Conservation (phyloP, 2,888 invertebrate genomes). For the Cremastinae sp. region DNA sequence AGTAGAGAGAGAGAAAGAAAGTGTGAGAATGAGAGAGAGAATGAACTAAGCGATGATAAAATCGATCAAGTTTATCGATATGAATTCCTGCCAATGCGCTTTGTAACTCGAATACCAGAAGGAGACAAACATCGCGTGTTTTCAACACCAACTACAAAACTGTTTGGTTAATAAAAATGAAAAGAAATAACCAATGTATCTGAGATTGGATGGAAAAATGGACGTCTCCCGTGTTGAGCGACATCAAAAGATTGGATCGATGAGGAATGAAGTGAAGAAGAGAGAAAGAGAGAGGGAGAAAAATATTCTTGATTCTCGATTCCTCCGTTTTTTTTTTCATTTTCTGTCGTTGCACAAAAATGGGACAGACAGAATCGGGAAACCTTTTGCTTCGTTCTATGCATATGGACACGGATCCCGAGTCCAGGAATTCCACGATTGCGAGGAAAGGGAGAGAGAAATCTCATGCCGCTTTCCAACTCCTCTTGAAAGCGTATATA, state of each 20-base stretch:
- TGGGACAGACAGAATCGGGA: background rate
- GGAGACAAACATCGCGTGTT: background rate
- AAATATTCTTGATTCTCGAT: no score
- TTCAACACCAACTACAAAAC: background rate
- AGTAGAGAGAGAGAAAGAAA: constrained; percentile 28
- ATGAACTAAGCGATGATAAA: constrained; percentile 59
- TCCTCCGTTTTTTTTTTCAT: background rate
- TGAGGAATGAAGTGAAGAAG: no score
- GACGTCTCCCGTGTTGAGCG: no score
- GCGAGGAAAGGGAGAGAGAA: constrained; percentile 51
- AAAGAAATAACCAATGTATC: no score
- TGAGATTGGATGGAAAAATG: background rate
- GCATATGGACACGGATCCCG: constrained; percentile 20
- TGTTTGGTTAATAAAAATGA: no score
- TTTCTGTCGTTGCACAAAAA: background rate
- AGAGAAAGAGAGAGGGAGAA: no score
- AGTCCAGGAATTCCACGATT: constrained; percentile 52
- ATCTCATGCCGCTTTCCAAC: constrained; percentile 22
- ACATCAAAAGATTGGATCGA: no score
- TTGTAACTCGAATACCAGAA: background rate
- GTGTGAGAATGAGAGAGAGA: constrained; percentile 32
- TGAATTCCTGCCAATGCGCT: constrained; percentile 2
- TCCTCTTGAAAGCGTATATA: constrained; percentile 10
- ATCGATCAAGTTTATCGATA: constrained; percentile 62
- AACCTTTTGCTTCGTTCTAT: constrained; percentile 11